phyloP scores from a whole-genome alignment of 2,797 vertebrate genomes.

The Galagoides demidoff region DNA sequence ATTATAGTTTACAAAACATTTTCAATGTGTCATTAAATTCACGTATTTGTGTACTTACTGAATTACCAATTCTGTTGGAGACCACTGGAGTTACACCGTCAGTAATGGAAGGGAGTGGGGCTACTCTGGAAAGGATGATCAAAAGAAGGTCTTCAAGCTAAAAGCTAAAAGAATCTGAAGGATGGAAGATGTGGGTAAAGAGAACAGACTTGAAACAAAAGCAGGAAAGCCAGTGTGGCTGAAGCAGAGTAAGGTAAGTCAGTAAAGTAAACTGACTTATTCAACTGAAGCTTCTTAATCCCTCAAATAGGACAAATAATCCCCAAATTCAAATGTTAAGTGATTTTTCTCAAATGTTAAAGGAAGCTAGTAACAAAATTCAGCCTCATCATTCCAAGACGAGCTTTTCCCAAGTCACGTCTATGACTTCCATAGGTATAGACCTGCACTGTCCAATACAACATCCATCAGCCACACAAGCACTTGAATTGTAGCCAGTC shows the following conservation, averaged over 20 bases:
- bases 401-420: neutral
- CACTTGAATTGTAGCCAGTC: neutral
- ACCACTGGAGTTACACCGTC: slow-evolving; percentile 47
- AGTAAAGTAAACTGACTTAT: neutral
- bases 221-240: slow-evolving; percentile 45
- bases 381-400: neutral
- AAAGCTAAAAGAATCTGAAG: slow-evolving; percentile 57
- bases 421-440: neutral
- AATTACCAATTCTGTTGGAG: slow-evolving; percentile 52
- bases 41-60: slow-evolving; percentile 58
- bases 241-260: neutral
- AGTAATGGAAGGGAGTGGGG: slow-evolving; percentile 34
- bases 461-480: neutral
- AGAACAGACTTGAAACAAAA: slow-evolving; percentile 63
- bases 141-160: slow-evolving; percentile 67
- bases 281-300: neutral
- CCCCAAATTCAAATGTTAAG: slow-evolving; percentile 13
- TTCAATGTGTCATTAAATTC: neutral
- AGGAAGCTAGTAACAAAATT: neutral
- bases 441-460: neutral
- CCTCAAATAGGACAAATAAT: neutral
- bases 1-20: slow-evolving; percentile 28
- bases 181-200: slow-evolving; percentile 10
- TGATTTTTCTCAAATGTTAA: slow-evolving; percentile 37
- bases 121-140: slow-evolving; percentile 61